Percentiles rank a stretch among this genome's conserved stretches.
Evolutionary conservation across 2,888 invertebrate genomes (phyloP).

Genomic region (Eurytoma californica): DNA sequence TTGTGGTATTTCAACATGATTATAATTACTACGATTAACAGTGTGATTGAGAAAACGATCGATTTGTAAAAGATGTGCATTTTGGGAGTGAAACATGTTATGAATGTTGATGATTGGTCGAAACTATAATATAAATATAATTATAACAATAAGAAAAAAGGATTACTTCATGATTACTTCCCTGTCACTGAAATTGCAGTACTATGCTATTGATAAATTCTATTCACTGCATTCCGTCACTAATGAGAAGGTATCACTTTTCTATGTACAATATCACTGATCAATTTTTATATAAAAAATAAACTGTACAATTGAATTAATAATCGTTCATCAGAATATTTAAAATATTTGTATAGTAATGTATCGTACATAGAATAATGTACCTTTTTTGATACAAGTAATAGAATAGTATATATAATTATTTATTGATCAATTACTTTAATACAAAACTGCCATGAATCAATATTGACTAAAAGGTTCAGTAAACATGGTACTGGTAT

Average conservation of each 20-base stretch:
- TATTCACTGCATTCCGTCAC: slow-evolving; percentile 29
- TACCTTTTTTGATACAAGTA: slow-evolving; percentile 1
- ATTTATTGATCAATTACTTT: slow-evolving; percentile 24
- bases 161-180: slow-evolving; percentile 37
- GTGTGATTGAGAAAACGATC: slow-evolving; percentile 58
- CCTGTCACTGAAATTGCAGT: slow-evolving; percentile 66
- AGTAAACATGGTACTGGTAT: slow-evolving; percentile 62
- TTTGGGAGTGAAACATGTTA: slow-evolving; percentile 50
- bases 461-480: slow-evolving; percentile 3
- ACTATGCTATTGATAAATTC: slow-evolving; percentile 57
- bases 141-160: slow-evolving; percentile 45
- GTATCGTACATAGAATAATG: not conserved
- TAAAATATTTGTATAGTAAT: slow-evolving; percentile 11
- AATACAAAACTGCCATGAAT: slow-evolving; percentile 20
- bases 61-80: slow-evolving; percentile 57
- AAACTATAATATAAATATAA: slow-evolving; percentile 55
- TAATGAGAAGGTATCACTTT: slow-evolving; percentile 15
- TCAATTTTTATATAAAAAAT: slow-evolving; percentile 35
- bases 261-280: slow-evolving; percentile 9
- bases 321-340: slow-evolving; percentile 12
- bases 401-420: slow-evolving; percentile 10
- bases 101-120: slow-evolving; percentile 49
- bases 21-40: slow-evolving; percentile 58
- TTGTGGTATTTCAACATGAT: slow-evolving; percentile 58
- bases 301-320: slow-evolving; percentile 32